Percentiles rank a stretch among this genome's conserved stretches.
Conservation (phyloP, 1,140 invertebrate species). For the Calycopis cecrops region DNA sequence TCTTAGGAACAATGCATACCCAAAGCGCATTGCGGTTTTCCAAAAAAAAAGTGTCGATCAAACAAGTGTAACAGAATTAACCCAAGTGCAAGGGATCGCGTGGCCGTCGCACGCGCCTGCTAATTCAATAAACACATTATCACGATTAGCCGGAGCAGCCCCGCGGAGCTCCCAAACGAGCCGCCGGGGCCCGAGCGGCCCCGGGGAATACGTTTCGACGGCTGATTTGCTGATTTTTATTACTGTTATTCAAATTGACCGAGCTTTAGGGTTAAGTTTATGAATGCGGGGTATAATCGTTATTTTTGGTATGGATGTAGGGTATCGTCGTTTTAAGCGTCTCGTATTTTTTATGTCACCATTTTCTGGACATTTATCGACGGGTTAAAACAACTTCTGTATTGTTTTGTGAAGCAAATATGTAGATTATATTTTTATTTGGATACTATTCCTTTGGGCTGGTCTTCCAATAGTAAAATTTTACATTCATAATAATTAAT, state of each 20-base stretch:
- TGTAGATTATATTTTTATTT: too few species aligned
- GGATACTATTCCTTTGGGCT: too few species aligned
- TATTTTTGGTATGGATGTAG: background rate
- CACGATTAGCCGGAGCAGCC: conserved; percentile 62
- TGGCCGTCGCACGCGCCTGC: conserved; percentile 55
- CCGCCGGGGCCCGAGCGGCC: conserved; percentile 33
- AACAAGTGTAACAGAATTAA: conserved; percentile 23
- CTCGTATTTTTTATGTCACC: too few species aligned
- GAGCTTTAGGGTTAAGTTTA: conserved; percentile 28
- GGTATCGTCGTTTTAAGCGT: background rate
- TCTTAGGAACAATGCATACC: background rate
- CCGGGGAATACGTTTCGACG: conserved; percentile 49
- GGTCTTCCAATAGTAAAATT: too few species aligned
- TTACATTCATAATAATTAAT: too few species aligned
- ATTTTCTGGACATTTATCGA: too few species aligned
- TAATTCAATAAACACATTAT: conserved; percentile 75
- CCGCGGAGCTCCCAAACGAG: conserved; percentile 36
- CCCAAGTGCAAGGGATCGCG: conserved; percentile 36
- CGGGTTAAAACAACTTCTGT: too few species aligned
- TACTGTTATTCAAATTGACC: conserved; percentile 51
- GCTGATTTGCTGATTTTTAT: conserved; percentile 54
- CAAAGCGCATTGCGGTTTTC: conserved; percentile 2
- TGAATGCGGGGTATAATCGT: background rate
- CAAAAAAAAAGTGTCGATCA: conserved; percentile 13
- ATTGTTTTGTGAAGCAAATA: too few species aligned